These are phyloP conservation scores for Kryptolebias ocellatus DNA, from an alignment of 2,797 vertebrate genomes.

Conservation along the genomic window DNA sequence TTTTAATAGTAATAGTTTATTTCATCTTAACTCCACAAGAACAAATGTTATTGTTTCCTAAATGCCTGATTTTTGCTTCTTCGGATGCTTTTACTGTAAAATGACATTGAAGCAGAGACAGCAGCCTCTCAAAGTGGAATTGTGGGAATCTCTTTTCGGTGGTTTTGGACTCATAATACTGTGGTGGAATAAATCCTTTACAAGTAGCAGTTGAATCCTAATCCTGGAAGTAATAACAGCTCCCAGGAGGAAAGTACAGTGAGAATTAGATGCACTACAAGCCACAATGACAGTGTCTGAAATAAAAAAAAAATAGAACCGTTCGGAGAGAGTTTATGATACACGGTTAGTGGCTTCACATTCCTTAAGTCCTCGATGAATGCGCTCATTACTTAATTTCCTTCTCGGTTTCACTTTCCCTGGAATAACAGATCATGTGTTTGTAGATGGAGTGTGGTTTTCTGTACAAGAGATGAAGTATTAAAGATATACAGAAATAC, in stretches of 20 bases:
- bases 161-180: slow-evolving; percentile 32
- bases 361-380: slow-evolving; percentile 51
- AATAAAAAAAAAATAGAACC: not conserved
- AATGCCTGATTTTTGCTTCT: not conserved
- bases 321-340: slow-evolving; percentile 15
- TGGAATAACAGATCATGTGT: slow-evolving; percentile 45
- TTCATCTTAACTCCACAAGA: not conserved
- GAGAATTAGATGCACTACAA: slow-evolving; percentile 14
- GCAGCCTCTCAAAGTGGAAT: slow-evolving; percentile 20
- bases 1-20: not conserved
- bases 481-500: slow-evolving; percentile 22
- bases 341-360: slow-evolving; percentile 25
- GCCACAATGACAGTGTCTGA: slow-evolving; percentile 2
- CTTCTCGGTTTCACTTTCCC: slow-evolving; percentile 40
- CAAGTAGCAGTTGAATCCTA: slow-evolving; percentile 40
- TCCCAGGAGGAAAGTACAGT: slow-evolving; percentile 25
- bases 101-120: slow-evolving; percentile 5
- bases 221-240: slow-evolving; percentile 45
- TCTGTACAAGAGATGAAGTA: slow-evolving; percentile 26
- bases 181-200: slow-evolving; percentile 54
- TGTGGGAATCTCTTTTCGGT: slow-evolving; percentile 32
- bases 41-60: slow-evolving; percentile 3
- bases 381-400: slow-evolving; percentile 54
- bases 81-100: slow-evolving; percentile 7
- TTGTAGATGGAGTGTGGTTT: slow-evolving; percentile 21